Base-by-base conservation (phyloP, 1,140 invertebrate species). In the Neomicropteryx cornuta region DNA sequence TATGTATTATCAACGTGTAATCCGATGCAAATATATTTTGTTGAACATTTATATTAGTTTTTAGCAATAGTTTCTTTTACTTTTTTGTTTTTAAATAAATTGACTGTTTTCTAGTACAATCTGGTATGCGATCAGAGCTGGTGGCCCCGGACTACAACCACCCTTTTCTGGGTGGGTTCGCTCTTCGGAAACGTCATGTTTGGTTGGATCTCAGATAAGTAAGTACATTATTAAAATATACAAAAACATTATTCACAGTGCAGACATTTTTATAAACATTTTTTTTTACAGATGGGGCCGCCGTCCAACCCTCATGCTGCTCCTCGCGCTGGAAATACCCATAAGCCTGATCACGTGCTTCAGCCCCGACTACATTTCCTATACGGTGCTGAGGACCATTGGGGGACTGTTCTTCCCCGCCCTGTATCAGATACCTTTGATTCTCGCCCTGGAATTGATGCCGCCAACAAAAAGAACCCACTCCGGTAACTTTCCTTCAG, bases 401-500 rank as follows among this genome's bases (percentile, higher is more conserved):
- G 73, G 76, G 33, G 81, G 80, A 22, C 65, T 83, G 27, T 79
- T 81, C 45, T 79, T 83, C 46, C 81, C 81, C 20, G 77, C 80
- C 17, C 62, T 82, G 43, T 79, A 79, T 52, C 76, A 79, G 46
- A 73, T 76, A 50, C 79, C 79, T 17, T 79, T 80, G 43, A 78
- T 81, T 44, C 56, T 83, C 35, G 77, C 72, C 17, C 62, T 82
- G 33, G 80, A 83, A 49, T 46, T 82, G 36, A 80, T 82, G 71
- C 76, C 76, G 2, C 77, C 76, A 3, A 66, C 69, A 24, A 73
- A 76, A 49, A 66, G 80, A 43, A 79, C 77, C 13, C 76, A 75
- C 56, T 72, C 75, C 14, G 79, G 76, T 47, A 18, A 18, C n/a
- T n/a, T n/a, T n/a, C n/a, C n/a, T n/a, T 62, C 41, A 41, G 33